Base-by-base conservation (phyloP, 2,797 vertebrate genomes). In the Zenarchopterus dispar region DNA sequence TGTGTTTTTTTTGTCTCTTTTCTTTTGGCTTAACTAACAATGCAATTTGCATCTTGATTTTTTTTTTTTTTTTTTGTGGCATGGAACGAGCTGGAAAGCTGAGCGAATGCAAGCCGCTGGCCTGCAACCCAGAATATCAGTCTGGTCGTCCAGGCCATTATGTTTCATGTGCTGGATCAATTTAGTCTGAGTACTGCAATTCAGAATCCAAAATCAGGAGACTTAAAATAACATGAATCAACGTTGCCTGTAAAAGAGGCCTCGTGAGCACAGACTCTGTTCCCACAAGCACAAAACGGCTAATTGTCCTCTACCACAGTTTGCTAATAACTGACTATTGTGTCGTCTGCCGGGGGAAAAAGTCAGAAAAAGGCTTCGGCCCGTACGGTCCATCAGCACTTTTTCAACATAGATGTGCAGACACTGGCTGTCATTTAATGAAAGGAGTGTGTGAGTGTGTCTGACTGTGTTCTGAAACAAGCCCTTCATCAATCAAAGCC, bases 401-500 rank as follows among this genome's bases (percentile, higher is more conserved):
- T 59, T 63, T 64, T 73, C 81, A n/a, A 67, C 73, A 77, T 46
- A 71, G 65, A 82, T 71, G 66, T 69, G 18, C 39, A 78, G 80
- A 89, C 78, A 42, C 50, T 33, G 19, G 78, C 87, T 90, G 89
- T 92, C 90, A 92, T 41, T 57, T 56, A 13, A 28, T 91, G 87
- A 90, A 90, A 88, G 80, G 83, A 73, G 66, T 81, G 64, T 59
- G 56, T 73, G 79, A 62, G 53, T 56, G 65, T 67, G 76, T 69
- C 68, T 75, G 65, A 43, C 85, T 80, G 64, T 82, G 81, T 71
- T 41, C 71, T 61, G 44, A 70, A 87, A 81, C 82, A 77, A 73
- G 73, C 56, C 86, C 73, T 84, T 82, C 69, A 73, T 91, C 89
- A 87, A 87, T 92, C 88, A 90, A 83, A 76, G 16, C 16, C 50